phyloP scores from a whole-genome alignment of 2,888 invertebrate genomes.

The Clunio marinus region DNA sequence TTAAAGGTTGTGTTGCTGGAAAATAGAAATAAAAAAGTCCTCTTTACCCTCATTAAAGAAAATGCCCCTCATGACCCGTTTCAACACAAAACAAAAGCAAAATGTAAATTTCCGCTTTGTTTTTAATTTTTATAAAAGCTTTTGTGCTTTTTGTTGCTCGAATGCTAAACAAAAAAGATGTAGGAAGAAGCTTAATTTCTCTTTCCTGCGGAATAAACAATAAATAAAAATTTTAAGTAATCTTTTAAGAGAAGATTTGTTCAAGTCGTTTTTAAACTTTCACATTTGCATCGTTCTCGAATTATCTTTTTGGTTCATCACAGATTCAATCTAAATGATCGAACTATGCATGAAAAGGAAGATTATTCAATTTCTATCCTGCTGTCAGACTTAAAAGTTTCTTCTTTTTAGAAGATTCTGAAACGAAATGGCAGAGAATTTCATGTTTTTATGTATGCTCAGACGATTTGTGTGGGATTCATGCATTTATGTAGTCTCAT shows the following conservation, averaged over 20 bases:
- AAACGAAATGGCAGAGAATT: neutral
- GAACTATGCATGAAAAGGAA: no score
- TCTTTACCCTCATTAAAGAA: slow-evolving; percentile 14
- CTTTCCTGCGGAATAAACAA: neutral
- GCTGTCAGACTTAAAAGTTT: no score
- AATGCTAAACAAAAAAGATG: neutral
- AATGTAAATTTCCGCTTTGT: neutral
- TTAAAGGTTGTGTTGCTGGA: neutral
- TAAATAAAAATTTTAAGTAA: no score
- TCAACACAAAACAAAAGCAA: neutral
- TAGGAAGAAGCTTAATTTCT: neutral
- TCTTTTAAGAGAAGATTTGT: no score
- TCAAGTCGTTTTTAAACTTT: no score
- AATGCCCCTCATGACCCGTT: slow-evolving; percentile 16
- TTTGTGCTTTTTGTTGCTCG: neutral
- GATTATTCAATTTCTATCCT: no score
- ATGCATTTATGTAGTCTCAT: neutral
- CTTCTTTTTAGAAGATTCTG: neutral
- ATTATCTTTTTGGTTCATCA: no score
- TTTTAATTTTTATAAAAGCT: slow-evolving; percentile 23
- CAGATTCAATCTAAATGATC: no score
- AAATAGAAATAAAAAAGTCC: slow-evolving; percentile 4
- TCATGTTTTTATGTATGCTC: neutral
- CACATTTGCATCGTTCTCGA: no score
- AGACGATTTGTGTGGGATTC: neutral